Evolutionary conservation across 2,888 invertebrate genomes (phyloP).

Genomic region (Cheilosia urbana): DNA sequence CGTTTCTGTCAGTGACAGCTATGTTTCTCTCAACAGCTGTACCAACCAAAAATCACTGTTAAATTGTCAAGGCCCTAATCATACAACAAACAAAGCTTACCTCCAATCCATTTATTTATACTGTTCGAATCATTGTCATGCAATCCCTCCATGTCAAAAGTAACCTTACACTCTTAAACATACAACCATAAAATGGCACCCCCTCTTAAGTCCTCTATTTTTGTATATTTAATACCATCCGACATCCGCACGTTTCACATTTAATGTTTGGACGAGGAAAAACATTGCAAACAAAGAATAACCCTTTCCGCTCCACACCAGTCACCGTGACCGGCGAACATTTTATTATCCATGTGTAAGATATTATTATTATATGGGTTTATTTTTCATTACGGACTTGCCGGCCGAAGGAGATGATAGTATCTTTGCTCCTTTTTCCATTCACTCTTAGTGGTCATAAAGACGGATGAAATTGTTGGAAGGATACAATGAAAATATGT

Average conservation of each 20-base stretch:
- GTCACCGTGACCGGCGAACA: neutral
- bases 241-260: conserved; percentile 47
- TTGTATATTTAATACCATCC: conserved; percentile 31
- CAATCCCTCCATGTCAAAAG: too few relatives aligned
- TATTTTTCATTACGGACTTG: conserved; percentile 43
- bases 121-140: too few relatives aligned
- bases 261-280: conserved; percentile 22
- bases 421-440: conserved; percentile 28
- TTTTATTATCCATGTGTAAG: conserved; percentile 41
- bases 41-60: too few relatives aligned
- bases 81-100: too few relatives aligned
- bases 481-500: conserved; percentile 4
- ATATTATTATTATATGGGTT: conserved; percentile 50
- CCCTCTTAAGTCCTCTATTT: conserved; percentile 29
- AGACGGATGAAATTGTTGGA: conserved; percentile 15
- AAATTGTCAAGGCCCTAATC: too few relatives aligned
- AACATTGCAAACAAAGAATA: conserved; percentile 44
- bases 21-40: too few relatives aligned
- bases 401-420: conserved; percentile 50
- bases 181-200: neutral
- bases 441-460: conserved; percentile 30
- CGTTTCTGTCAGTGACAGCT: too few relatives aligned
- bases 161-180: too few relatives aligned
- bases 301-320: neutral
- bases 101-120: too few relatives aligned